Base-by-base conservation (phyloP, 1,140 invertebrate species). In the Caenorhabditis remanei region DNA sequence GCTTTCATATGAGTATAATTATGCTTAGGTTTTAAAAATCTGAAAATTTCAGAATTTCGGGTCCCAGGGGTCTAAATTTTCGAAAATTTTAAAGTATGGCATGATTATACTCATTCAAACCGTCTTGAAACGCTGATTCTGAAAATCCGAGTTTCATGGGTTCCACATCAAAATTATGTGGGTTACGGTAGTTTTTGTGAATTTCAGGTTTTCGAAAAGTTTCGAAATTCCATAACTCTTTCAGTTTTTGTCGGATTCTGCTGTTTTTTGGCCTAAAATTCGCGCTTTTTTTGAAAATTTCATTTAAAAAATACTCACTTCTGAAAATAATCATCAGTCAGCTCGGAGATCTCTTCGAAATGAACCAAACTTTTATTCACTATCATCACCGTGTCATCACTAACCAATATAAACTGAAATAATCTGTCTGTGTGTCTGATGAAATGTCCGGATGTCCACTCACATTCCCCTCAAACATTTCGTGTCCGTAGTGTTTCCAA, bases 331-430 rank as follows among this genome's bases (percentile, higher is more conserved):
- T 19, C 11, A 71, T 71, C 41, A 19, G 65, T 71, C 14, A 71
- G 7, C 13, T 71, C 65, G 0, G 65, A 71, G 16, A 71, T 71
- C 41, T 71, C 65, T 16, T 71, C 65, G 41, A 71, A 71, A 71
- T 71, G 65, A 7, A 71, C n/a, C 16, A 71, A 46, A 46, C 65
- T 71, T 14, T 71, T 46, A 21, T 71, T 41, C 14, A 71, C 19
- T 19, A 71, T 43, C 65, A 71, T 71, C 19, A 43, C 41, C 5
- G 65, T 43, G 6, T 71, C 65, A n/a, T 71, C 65, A 11, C 65
- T 71, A 14, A 71, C 65, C 65, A 71, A 24, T 32, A 71, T 71
- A 19, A 71, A 71, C 65, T 71, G 65, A 71, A 71, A 71, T 19
- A 40, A 13, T 21, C 9, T 32, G 24, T 63, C 32, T 63, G 21